These are phyloP conservation scores for Neoarius graeffei DNA, from an alignment of 2,113 vertebrate species.

Conservation along the genomic window DNA sequence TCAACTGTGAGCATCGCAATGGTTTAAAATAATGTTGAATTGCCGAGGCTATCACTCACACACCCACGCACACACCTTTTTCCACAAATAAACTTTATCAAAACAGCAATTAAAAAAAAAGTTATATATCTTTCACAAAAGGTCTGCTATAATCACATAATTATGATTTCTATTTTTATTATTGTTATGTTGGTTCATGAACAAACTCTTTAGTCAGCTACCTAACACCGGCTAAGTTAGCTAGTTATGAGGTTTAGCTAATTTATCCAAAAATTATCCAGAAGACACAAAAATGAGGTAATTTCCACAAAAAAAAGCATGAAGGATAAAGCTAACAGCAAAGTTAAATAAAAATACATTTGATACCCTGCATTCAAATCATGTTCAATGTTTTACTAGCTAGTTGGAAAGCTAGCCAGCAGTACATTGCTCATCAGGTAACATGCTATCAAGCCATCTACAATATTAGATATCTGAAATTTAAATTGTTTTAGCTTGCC, in stretches of 20 bases:
- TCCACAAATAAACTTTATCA: neutral
- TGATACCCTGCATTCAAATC: neutral
- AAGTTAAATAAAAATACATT: neutral
- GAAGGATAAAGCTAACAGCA: neutral
- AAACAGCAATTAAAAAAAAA: neutral
- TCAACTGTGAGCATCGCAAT: neutral
- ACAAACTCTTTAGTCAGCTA: neutral
- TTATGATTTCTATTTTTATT: neutral
- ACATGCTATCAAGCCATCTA: neutral
- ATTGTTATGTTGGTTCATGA: neutral
- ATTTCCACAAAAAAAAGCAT: neutral
- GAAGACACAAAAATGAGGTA: neutral
- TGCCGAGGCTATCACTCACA: no score
- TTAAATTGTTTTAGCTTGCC: no score
- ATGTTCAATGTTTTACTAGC: neutral
- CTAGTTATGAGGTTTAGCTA: neutral
- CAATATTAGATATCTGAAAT: neutral
- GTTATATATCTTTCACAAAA: neutral
- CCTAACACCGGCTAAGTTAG: neutral
- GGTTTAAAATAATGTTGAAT: neutral
- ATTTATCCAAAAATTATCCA: neutral
- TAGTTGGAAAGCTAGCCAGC: neutral
- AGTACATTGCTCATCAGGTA: neutral
- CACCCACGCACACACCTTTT: neutral
- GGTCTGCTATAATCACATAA: neutral